Evolutionary conservation across 2,888 invertebrate species (phyloP).

Genomic region (Spatulosminthurus flaviceps): DNA sequence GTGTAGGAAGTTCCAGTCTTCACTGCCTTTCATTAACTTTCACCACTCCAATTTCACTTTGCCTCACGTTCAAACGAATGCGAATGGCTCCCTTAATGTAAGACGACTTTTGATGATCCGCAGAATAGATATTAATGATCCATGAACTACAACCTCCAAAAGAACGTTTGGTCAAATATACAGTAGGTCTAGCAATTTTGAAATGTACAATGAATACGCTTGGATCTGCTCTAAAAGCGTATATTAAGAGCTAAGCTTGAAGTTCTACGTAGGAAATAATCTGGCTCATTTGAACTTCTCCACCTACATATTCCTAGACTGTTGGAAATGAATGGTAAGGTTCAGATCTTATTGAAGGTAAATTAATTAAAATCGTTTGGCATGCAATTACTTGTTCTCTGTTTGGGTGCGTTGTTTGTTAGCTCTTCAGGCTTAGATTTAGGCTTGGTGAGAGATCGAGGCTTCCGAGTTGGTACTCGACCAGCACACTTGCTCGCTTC

Average conservation of each 20-base stretch:
- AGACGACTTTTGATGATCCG: too few relatives aligned
- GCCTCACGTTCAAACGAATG: too few relatives aligned
- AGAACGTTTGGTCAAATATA: too few relatives aligned
- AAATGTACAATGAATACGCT: too few relatives aligned
- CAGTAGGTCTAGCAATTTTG: too few relatives aligned
- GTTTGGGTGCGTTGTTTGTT: slow-evolving; percentile 47
- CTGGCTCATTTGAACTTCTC: not conserved
- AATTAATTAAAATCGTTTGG: not conserved
- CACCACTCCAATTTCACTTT: too few relatives aligned
- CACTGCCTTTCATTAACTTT: too few relatives aligned
- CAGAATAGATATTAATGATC: too few relatives aligned
- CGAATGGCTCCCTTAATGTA: too few relatives aligned
- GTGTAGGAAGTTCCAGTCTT: too few relatives aligned
- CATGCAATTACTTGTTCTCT: slow-evolving; percentile 45
- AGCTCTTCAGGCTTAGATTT: slow-evolving; percentile 48
- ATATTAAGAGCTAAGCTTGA: not conserved
- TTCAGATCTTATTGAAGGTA: not conserved
- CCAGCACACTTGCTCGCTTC: slow-evolving; percentile 56
- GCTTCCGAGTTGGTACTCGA: slow-evolving; percentile 45
- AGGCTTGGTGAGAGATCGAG: slow-evolving; percentile 45
- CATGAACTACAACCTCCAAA: too few relatives aligned
- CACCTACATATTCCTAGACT: not conserved
- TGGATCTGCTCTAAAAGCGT: too few relatives aligned
- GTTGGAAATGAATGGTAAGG: not conserved
- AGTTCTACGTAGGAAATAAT: not conserved